Conservation (phyloP, 37 sponge, comb jelly and placozoan species). For the Spongilla lacustris region DNA sequence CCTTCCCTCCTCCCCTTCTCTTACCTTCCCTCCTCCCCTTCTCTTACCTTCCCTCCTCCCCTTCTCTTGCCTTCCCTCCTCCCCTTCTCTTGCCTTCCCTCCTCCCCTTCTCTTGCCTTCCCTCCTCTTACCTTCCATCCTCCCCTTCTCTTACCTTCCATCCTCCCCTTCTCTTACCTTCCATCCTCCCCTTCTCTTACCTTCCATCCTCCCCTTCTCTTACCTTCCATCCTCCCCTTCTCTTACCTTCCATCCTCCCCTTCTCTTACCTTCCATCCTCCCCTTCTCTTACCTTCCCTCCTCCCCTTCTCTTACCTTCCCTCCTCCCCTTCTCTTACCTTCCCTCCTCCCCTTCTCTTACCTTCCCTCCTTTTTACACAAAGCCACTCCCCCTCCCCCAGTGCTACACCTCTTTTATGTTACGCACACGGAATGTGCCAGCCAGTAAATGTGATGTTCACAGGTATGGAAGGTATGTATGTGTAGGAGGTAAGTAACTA, state of each 20-base stretch:
- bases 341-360: neutral
- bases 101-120: too few species aligned
- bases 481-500: neutral
- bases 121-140: too few species aligned
- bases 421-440: neutral
- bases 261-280: neutral
- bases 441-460: neutral
- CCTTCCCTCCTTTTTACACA: neutral
- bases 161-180: too few species aligned
- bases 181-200: too few species aligned
- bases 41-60: too few species aligned
- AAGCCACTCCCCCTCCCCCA: too few species aligned
- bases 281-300: neutral
- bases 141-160: too few species aligned
- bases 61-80: too few species aligned
- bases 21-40: too few species aligned
- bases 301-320: neutral
- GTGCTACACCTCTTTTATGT: neutral
- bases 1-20: too few species aligned
- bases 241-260: neutral
- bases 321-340: neutral
- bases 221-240: slow-evolving; percentile 6
- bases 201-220: too few species aligned
- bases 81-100: too few species aligned
- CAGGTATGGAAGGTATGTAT: neutral